These are phyloP conservation scores for Drosophila mojavensis DNA, from an alignment of 1,140 invertebrate genomes.

Conservation along the genomic window DNA sequence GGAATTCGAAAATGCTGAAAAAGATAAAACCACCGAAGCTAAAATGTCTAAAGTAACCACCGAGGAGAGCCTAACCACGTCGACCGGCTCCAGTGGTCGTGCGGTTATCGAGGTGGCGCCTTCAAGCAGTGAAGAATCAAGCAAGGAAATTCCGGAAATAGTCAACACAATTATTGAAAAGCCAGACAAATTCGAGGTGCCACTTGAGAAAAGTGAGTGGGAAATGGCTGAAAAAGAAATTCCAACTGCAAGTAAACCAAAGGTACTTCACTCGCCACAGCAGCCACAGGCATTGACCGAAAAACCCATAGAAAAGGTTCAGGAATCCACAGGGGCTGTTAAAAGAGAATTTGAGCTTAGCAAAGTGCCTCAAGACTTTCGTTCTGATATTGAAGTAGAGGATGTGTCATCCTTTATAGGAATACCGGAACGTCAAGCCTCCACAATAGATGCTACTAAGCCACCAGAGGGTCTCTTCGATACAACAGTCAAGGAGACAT, in stretches of 20 bases:
- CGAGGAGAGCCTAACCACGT: slow-evolving; percentile 70
- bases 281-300: slow-evolving; percentile 66
- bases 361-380: slow-evolving; percentile 60
- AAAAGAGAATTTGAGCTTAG: slow-evolving; percentile 90
- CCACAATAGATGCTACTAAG: slow-evolving; percentile 55
- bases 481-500: slow-evolving; percentile 64
- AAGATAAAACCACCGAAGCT: slow-evolving; percentile 56
- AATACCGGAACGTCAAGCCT: slow-evolving; percentile 65
- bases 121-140: slow-evolving; percentile 71
- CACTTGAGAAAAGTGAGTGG: slow-evolving; percentile 80
- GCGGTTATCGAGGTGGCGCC: slow-evolving; percentile 64
- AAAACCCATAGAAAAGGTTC: slow-evolving; percentile 88
- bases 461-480: slow-evolving; percentile 69
- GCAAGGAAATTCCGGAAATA: slow-evolving; percentile 67
- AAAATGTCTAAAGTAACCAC: slow-evolving; percentile 70
- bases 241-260: slow-evolving; percentile 60
- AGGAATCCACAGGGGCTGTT: slow-evolving; percentile 88
- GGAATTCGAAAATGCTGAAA: slow-evolving; percentile 69
- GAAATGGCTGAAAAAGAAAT: slow-evolving; percentile 80
- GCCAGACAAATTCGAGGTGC: slow-evolving; percentile 62
- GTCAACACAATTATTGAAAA: slow-evolving; percentile 72
- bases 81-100: slow-evolving; percentile 66
- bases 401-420: slow-evolving; percentile 73
- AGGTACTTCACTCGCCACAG: slow-evolving; percentile 82
- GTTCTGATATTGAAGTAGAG: slow-evolving; percentile 38